Base-by-base conservation (phyloP, 2,113 vertebrate genomes). In the Neopipo cinnamomea region DNA sequence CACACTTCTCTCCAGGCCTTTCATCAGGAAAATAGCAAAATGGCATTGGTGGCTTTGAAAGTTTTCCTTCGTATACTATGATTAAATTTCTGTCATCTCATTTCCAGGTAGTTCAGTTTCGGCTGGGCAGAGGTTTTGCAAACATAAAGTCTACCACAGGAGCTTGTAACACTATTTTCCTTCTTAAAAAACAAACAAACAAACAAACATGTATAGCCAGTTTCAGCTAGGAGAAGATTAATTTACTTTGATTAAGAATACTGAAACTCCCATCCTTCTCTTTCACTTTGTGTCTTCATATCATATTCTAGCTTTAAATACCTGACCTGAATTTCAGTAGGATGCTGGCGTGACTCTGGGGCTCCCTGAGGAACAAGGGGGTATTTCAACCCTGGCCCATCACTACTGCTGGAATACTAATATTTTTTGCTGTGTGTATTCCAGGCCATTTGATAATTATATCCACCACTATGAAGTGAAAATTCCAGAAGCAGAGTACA, bases 241-340 rank as follows among this genome's bases (percentile, higher is more conserved):
- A 49, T 81, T 55, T 58, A 15, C n/a, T 83, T 70, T 61, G 62
- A 87, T 55, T 88, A 85, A 63, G 21, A 81, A 68, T 30, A 67
- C 9, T 50, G 47, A 89, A 91, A 87, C 71, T 6, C 16, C 13
- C 53, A 42, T 22, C 55, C 16, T 33, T 28, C 37, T 39, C 39
- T 49, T 92, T 85, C 23, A n/a, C 65, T 88, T 75, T 91, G 8
- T 39, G 17, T 67, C 77, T 87, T 78, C 47, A 61, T 81, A 81
- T 61, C 49, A 11, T 44, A 68, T 79, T 79, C 67, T 39, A 82
- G 12, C 28, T 91, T 73, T 95, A 76, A 91, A 88, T 41, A 91
- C 17, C 78, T 88, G 88, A 88, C n/a, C 21, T 84, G 93, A 93
- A 90, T 94, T 93, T 86, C 82, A 88, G 59, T 19, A 85, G 56